Percentiles rank a stretch among this genome's conserved stretches.
Evolutionary conservation across 2,797 vertebrate species (phyloP).

Genomic region (Bovichtus diacanthus): DNA sequence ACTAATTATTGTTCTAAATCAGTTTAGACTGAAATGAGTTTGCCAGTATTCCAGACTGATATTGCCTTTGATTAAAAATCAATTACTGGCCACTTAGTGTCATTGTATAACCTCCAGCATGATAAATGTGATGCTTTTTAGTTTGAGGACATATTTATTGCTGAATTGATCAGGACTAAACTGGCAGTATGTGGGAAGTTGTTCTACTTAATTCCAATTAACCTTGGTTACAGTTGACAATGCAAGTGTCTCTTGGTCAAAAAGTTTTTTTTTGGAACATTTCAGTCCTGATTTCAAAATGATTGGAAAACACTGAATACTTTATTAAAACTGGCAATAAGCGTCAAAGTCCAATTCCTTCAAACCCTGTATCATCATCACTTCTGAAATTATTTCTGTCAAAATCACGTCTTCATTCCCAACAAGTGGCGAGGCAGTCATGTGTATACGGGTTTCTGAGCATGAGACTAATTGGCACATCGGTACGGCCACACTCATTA

Average conservation of each 20-base stretch:
- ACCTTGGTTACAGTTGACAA: conserved; percentile 19
- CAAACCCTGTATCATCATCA: conserved; percentile 12
- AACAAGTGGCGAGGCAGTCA: conserved; percentile 35
- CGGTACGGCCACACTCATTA: conserved; percentile 67
- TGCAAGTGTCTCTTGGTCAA: background rate
- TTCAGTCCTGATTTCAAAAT: background rate
- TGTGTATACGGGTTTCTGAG: conserved; percentile 17
- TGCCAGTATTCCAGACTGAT: background rate
- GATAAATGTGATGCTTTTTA: conserved; percentile 28
- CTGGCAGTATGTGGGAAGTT: background rate
- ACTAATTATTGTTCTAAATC: background rate
- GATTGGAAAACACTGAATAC: background rate
- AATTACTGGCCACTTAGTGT: conserved; percentile 27
- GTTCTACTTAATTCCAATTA: conserved; percentile 21
- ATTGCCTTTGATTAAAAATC: conserved; percentile 26
- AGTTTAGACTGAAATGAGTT: background rate
- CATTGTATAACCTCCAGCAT: conserved; percentile 13
- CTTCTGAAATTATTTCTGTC: conserved; percentile 25
- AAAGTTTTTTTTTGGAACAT: background rate
- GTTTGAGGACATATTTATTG: conserved; percentile 31
- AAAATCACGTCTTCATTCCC: conserved; percentile 31
- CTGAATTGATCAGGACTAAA: conserved; percentile 21
- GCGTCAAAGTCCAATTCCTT: background rate
- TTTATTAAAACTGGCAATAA: background rate
- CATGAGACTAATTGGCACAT: conserved; percentile 57